Evolutionary conservation across 2,888 invertebrate genomes (phyloP).

Genomic region (Darwinula stevensoni): DNA sequence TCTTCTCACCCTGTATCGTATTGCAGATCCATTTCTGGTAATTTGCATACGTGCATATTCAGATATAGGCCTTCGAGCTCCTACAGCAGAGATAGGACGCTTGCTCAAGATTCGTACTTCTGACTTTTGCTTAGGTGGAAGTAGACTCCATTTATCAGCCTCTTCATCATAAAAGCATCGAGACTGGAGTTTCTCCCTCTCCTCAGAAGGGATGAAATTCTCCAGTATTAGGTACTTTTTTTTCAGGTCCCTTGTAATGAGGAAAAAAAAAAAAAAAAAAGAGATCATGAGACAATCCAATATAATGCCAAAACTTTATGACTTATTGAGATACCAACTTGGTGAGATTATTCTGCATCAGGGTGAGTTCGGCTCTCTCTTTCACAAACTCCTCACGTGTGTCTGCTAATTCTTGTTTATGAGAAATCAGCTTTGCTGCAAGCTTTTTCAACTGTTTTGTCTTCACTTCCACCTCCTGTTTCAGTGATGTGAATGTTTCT

Average conservation of each 20-base stretch:
- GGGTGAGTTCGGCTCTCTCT: slow-evolving; percentile 71
- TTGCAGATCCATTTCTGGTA: slow-evolving; percentile 19
- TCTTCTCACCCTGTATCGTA: slow-evolving; percentile 15
- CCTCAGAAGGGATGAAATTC: slow-evolving; percentile 60
- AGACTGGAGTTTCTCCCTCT: slow-evolving; percentile 37
- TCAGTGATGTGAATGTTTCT: slow-evolving; percentile 63
- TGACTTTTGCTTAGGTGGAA: slow-evolving; percentile 8
- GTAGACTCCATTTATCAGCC: slow-evolving; percentile 36
- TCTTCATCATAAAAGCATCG: slow-evolving; percentile 51
- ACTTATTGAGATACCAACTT: too few species aligned
- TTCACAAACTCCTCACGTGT: slow-evolving; percentile 60
- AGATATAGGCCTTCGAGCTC: slow-evolving; percentile 28
- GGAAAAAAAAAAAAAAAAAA: too few species aligned
- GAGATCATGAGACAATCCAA: too few species aligned
- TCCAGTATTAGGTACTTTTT: slow-evolving; percentile 58
- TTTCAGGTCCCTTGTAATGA: too few species aligned
- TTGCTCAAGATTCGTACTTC: slow-evolving; percentile 11
- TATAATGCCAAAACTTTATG: too few species aligned
- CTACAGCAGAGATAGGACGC: slow-evolving; percentile 31
- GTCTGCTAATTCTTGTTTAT: slow-evolving; percentile 47
- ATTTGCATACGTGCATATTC: slow-evolving; percentile 26
- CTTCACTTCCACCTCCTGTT: slow-evolving; percentile 90
- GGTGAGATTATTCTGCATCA: slow-evolving; percentile 63
- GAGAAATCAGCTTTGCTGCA: slow-evolving; percentile 42
- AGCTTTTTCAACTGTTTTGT: slow-evolving; percentile 74